Evolutionary conservation across 2,113 vertebrate species (phyloP).

Genomic region (Orycteropus afer): DNA sequence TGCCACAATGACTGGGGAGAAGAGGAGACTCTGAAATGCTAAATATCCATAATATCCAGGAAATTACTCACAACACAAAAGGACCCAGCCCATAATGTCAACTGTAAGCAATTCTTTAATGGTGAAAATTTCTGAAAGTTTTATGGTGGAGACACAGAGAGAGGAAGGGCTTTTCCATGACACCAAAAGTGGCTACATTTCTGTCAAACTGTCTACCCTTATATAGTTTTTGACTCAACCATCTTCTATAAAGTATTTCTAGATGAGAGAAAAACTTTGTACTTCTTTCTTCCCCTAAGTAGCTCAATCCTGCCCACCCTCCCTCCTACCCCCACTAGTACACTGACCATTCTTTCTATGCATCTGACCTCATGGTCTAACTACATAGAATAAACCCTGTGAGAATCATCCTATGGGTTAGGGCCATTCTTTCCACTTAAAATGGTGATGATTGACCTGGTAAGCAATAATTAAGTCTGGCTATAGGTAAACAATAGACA

Average conservation of each 20-base stretch:
- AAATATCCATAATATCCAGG: not conserved
- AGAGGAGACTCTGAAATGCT: not conserved
- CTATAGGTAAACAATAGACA: conserved; percentile 62
- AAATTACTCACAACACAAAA: not conserved
- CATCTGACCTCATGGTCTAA: conserved; percentile 48
- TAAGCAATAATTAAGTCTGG: conserved; percentile 63
- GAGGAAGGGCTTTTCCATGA: not conserved
- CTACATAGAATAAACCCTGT: conserved; percentile 24
- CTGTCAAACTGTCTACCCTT: not conserved
- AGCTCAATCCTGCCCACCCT: not conserved
- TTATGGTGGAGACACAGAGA: not conserved
- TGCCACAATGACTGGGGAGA: not conserved
- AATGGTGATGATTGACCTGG: conserved; percentile 60
- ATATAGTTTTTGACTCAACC: not conserved
- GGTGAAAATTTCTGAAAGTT: not conserved
- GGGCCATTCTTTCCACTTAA: conserved; percentile 62
- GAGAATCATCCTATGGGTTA: conserved; percentile 25
- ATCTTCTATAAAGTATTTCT: not conserved
- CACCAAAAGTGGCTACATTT: not conserved
- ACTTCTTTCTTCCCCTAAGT: not conserved
- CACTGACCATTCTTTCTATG: not conserved
- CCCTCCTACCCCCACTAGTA: not conserved
- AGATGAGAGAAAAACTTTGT: not conserved
- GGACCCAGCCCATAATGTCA: not conserved
- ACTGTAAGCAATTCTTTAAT: not conserved